Conservation (phyloP, 2,113 vertebrate genomes). For the Bubalus kerabau region DNA sequence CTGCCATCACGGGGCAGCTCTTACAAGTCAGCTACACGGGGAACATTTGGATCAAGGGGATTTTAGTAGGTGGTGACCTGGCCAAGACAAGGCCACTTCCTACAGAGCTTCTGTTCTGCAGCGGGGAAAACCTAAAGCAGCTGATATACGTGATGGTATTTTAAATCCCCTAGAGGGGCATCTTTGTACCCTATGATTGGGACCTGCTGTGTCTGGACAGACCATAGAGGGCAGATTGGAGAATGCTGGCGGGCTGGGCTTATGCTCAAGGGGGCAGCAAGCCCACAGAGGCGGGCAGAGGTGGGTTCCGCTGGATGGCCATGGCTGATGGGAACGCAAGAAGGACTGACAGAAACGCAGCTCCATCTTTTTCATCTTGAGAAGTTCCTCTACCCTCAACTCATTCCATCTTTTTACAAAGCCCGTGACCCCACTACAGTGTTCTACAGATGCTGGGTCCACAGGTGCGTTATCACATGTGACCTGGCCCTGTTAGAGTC, state of each 20-base stretch:
- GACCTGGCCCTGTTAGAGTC: background rate
- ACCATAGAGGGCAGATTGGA: background rate
- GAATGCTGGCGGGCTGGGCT: background rate
- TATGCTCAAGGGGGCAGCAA: background rate
- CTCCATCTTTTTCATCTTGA: background rate
- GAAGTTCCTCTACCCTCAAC: background rate
- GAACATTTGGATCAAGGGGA: background rate
- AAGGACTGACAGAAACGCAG: background rate
- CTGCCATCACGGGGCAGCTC: background rate
- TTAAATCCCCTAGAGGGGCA: background rate
- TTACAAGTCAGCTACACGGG: background rate
- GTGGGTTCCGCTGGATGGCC: background rate
- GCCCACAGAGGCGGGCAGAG: background rate
- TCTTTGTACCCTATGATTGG: background rate
- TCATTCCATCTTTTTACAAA: background rate
- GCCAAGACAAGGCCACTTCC: background rate
- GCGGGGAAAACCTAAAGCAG: background rate
- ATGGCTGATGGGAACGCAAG: background rate
- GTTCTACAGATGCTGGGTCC: background rate
- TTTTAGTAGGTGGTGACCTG: background rate
- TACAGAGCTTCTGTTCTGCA: background rate
- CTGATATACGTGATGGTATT: background rate
- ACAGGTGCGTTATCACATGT: background rate
- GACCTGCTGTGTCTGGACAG: background rate
- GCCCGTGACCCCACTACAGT: background rate